These are phyloP conservation scores for Cettia cetti DNA, from an alignment of 2,113 vertebrate species.

Conservation along the genomic window DNA sequence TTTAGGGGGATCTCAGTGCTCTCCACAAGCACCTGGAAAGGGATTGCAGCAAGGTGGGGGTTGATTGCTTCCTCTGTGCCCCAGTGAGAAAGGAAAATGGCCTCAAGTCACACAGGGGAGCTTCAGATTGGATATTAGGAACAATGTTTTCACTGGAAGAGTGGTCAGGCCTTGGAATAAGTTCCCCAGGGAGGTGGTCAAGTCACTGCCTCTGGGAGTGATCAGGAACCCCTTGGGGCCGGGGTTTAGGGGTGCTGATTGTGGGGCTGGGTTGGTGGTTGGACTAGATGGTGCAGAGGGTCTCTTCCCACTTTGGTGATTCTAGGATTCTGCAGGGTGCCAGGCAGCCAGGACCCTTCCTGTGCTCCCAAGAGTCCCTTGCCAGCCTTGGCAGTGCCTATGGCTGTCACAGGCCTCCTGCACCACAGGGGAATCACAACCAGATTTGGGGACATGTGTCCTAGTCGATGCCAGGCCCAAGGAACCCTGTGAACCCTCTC, in stretches of 20 bases:
- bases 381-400: background rate
- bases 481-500: background rate
- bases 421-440: background rate
- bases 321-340: background rate
- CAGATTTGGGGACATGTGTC: background rate
- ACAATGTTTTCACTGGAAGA: background rate
- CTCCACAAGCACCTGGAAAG: background rate
- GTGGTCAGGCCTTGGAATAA: background rate
- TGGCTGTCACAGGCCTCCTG: background rate
- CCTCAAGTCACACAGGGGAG: fast-evolving
- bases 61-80: fast-evolving
- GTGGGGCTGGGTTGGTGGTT: background rate
- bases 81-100: background rate
- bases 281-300: background rate
- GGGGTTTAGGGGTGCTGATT: background rate
- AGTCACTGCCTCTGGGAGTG: background rate
- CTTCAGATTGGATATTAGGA: background rate
- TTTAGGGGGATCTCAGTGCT: background rate
- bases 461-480: background rate
- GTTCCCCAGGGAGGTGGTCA: background rate
- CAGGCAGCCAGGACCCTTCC: background rate
- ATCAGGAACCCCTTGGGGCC: background rate
- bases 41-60: background rate
- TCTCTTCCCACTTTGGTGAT: background rate
- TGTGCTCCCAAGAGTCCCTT: background rate